These are phyloP conservation scores for Drosophila infuscata DNA, from an alignment of 2,888 invertebrate genomes.

Conservation along the genomic window DNA sequence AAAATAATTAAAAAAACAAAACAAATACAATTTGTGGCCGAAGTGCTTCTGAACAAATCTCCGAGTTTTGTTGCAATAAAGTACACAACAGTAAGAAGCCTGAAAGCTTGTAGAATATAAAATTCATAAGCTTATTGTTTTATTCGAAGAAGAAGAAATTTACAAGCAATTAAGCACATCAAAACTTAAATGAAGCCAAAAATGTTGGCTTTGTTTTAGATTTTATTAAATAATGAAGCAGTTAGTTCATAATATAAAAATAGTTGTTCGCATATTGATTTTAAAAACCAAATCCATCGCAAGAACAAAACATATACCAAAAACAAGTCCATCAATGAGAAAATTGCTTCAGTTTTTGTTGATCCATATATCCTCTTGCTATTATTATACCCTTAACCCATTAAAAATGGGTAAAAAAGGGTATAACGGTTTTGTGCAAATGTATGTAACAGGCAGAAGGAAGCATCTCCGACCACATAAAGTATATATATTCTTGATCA, in stretches of 20 bases:
- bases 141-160: background rate
- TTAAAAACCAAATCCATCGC: background rate
- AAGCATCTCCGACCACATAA: too few species aligned
- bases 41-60: background rate
- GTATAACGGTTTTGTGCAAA: too few species aligned
- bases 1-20: background rate
- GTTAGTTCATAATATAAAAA: background rate
- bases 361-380: background rate
- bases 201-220: background rate
- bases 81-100: background rate
- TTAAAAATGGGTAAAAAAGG: too few species aligned
- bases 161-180: background rate
- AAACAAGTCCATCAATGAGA: background rate
- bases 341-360: background rate
- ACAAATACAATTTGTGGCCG: background rate
- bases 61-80: background rate
- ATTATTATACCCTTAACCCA: background rate
- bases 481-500: too few species aligned
- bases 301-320: background rate
- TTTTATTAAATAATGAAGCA: background rate
- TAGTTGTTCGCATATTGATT: slow-evolving; percentile 1
- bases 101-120: background rate
- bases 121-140: background rate
- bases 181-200: background rate
- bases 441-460: too few species aligned